Evolutionary conservation across 2,113 vertebrate genomes (phyloP), one percentile per base, ranked within the genome.

Genomic region (Bufo gargarizans): DNA sequence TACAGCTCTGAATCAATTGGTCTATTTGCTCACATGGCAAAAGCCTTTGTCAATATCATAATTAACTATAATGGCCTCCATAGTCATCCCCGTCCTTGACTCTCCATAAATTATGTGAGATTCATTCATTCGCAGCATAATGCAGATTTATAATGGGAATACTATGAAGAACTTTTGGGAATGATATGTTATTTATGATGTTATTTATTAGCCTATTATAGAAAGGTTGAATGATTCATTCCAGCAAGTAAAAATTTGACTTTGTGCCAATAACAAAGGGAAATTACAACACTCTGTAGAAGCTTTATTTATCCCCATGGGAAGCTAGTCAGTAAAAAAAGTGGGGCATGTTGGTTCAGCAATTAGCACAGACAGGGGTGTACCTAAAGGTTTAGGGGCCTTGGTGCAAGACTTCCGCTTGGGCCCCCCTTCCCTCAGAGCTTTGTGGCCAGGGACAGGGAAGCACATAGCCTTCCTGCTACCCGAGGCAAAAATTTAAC

Each of bases 11-110:
- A 74, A 6, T 17, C 17, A 55, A 84, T 84, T 49, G 6, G 11
- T 33, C 67, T 17, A 33, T 3, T 33, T 69, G 47, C 12, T 69
- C 65, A 84, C 20, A 84, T 69, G 49, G 50, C 3, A 55, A 69
- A 55, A 7, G 47, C 6, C 53, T 72, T 55, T 55, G 16, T 74
- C 83, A 85, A 74, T 74, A 85, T 72, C 22, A 74, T 56, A 74
- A 84, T 85, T 85, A 85, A 74, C 50, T 76, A 14, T 85, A 74
- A 85, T 85, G 67, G n/a, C 16, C 17, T 59, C 67, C 33, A 56
- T 58, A 56, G 13, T 17, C 33, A 59, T 58, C 72, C 53, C 33
- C 16, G n/a, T n/a, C 69, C 83, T 74, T 76, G 55, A 76, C 69
- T 76, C 43, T 85, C 49, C 83, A 74, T 85, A 69, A 56, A 58